Percentiles rank a stretch among this genome's conserved stretches.
Evolutionary conservation across 2,888 invertebrate species (phyloP).

Genomic region (Amitus sp.): DNA sequence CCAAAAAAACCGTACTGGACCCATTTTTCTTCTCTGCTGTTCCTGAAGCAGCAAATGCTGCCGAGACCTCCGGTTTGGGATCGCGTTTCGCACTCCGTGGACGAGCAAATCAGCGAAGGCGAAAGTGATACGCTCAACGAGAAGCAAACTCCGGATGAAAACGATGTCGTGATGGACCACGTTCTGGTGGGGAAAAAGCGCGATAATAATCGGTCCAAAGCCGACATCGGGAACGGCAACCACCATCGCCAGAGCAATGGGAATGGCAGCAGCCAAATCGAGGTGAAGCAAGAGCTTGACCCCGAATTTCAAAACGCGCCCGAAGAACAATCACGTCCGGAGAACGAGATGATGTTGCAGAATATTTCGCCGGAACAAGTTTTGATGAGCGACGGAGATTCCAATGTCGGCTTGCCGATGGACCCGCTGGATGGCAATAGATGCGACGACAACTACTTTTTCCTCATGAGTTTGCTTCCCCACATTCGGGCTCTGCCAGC

Average conservation of each 20-base stretch:
- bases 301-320: slow-evolving; percentile 51
- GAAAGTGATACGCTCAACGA: slow-evolving; percentile 28
- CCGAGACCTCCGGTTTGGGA: slow-evolving; percentile 61
- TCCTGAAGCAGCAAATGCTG: slow-evolving; percentile 64
- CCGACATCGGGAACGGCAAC: slow-evolving; percentile 15
- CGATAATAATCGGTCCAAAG: slow-evolving; percentile 21
- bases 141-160: slow-evolving; percentile 30
- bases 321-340: slow-evolving; percentile 45
- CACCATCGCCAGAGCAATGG: slow-evolving; percentile 17
- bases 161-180: slow-evolving; percentile 20
- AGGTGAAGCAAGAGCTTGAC: slow-evolving; percentile 55
- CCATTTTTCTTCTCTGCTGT: slow-evolving; percentile 61
- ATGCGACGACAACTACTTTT: slow-evolving; percentile 64
- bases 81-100: slow-evolving; percentile 38
- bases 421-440: slow-evolving; percentile 54
- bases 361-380: slow-evolving; percentile 57
- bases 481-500: slow-evolving; percentile 59
- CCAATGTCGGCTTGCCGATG: slow-evolving; percentile 46
- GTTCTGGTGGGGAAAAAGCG: slow-evolving; percentile 17
- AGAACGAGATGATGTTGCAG: slow-evolving; percentile 57
- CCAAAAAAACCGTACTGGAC: too few species aligned
- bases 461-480: slow-evolving; percentile 63
- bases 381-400: slow-evolving; percentile 51
- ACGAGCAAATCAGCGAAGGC: slow-evolving; percentile 30
- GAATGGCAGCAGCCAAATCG: too few species aligned